phyloP scores from a whole-genome alignment of 1,140 invertebrate species.

The Pseudoatta argentina region DNA sequence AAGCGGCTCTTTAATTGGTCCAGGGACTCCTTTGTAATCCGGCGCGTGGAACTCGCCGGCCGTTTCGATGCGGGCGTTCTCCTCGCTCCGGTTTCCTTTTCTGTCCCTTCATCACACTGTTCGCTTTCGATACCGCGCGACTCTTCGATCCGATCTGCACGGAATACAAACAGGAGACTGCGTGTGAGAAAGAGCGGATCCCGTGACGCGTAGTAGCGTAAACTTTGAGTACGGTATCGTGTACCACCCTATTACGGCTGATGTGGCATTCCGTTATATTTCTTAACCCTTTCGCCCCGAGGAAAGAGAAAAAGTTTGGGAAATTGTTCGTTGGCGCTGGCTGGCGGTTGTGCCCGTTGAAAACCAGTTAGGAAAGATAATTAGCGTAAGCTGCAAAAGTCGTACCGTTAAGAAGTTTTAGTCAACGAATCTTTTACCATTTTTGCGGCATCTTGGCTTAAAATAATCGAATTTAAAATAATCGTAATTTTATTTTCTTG shows the following conservation, averaged over 20 bases:
- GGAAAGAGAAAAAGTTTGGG: slow-evolving; percentile 37
- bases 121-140: slow-evolving; percentile 33
- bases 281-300: slow-evolving; percentile 24
- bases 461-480: neutral
- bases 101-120: neutral
- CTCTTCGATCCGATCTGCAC: neutral
- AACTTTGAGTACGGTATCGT: slow-evolving; percentile 44
- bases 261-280: slow-evolving; percentile 36
- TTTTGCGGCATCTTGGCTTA: slow-evolving; percentile 1
- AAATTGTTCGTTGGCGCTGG: neutral
- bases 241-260: slow-evolving; percentile 44
- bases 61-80: slow-evolving; percentile 59
- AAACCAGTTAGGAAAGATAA: slow-evolving; percentile 31
- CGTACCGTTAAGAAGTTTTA: slow-evolving; percentile 15
- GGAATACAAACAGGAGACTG: slow-evolving; percentile 37
- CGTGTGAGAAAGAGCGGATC: slow-evolving; percentile 61
- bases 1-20: slow-evolving; percentile 70
- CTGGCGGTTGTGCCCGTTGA: neutral
- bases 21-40: slow-evolving; percentile 47
- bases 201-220: slow-evolving; percentile 34
- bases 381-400: slow-evolving; percentile 39
- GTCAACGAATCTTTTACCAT: neutral
- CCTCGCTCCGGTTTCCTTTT: slow-evolving; percentile 34
- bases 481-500: slow-evolving; percentile 36
- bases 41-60: slow-evolving; percentile 56